Base-by-base conservation (phyloP, 2,888 invertebrate species). In the Junonia oenone region DNA sequence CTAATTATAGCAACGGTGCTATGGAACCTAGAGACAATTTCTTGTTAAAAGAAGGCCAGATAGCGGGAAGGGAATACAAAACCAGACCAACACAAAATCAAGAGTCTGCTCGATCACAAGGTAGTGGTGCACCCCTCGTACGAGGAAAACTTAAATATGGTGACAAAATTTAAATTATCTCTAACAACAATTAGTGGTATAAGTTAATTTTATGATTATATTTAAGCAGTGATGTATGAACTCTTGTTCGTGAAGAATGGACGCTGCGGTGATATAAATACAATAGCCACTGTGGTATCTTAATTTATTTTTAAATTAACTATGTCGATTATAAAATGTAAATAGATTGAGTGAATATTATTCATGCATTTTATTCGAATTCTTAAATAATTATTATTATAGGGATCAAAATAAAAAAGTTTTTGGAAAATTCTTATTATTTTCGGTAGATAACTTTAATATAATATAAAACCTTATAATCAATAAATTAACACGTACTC, bases 291-390 rank as follows among this genome's bases (percentile, higher is more conserved):
- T 26, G 31, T 48, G 31, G 35, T 60, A 26, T 22, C 27, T 49
- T 60, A 55, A 57, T 51, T 55, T 63, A 60, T 56, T 73, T 71
- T 71, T 71, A 56, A 58, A 71, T 68, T 71, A 68, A 75, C 73
- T 64, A 38, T 65, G 58, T 63, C 51, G 67, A 71, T 73, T 68
- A 65, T 71, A 65, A 69, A 66, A 68, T 71, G 71, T 73, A 73
- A 66, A 68, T 69, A 70, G 66, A 71, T 61, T 63, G 71, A 72
- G 70, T 76, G 65, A 68, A 75, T 6, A 70, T 66, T 73, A 75
- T 76, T 76, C 72, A 78, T 81, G 88, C 85, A 88, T 88, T 87
- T 86, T 81, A 73, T 75, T 76, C 73, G 76, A 81, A 79, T 69
- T 74, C 69, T 68, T 72, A n/a, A n/a, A n/a, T n/a, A 74, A 69